Evolutionary conservation across 2,888 invertebrate species (phyloP).

Genomic region (Agrochola lota): DNA sequence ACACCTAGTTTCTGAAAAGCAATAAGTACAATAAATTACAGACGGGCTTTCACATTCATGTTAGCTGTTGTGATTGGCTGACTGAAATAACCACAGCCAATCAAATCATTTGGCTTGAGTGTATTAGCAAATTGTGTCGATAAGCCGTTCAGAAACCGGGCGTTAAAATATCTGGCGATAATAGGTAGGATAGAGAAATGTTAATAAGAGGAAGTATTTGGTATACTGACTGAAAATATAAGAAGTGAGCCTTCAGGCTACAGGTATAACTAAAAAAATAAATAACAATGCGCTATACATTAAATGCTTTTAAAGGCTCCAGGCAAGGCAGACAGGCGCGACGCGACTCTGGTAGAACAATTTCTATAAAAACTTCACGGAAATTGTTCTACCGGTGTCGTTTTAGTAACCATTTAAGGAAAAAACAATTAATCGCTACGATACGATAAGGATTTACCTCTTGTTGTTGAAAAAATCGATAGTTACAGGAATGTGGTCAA

Average conservation of each 20-base stretch:
- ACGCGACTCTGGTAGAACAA: too few species aligned
- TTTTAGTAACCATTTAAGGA: constrained; percentile 1
- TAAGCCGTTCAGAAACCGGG: background rate
- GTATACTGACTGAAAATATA: background rate
- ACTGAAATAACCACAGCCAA: background rate
- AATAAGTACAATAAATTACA: background rate
- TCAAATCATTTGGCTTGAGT: background rate
- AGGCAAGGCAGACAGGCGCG: too few species aligned
- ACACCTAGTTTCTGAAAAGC: background rate
- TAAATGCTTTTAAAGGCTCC: too few species aligned
- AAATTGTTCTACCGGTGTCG: too few species aligned
- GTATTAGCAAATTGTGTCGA: background rate
- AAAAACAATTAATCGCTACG: background rate
- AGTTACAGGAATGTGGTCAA: background rate
- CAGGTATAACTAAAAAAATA: background rate
- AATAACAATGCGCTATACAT: too few species aligned
- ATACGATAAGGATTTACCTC: background rate
- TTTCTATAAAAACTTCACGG: too few species aligned
- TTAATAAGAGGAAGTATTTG: constrained; percentile 14
- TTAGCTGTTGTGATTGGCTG: background rate
- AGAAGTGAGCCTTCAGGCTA: background rate
- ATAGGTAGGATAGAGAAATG: too few species aligned
- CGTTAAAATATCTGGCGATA: too few species aligned
- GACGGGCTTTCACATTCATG: background rate
- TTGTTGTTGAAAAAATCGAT: background rate